Percentiles rank a stretch among this genome's conserved stretches.
Evolutionary conservation across 1,140 invertebrate genomes (phyloP).

Genomic region (Prorops nasuta): DNA sequence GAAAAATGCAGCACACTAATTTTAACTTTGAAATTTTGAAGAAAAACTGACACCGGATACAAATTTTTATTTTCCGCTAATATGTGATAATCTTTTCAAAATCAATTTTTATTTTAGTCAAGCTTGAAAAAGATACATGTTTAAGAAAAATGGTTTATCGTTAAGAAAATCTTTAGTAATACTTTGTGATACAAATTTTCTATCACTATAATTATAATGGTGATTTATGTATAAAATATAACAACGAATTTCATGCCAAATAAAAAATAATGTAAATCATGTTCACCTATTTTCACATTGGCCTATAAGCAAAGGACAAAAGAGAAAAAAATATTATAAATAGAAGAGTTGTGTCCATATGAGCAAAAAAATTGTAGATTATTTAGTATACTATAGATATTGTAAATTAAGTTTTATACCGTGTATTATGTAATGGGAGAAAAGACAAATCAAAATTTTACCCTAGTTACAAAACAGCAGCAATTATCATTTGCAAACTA

Average conservation of each 20-base stretch:
- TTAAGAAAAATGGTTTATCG: not conserved
- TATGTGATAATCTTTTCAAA: not conserved
- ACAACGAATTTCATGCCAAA: conserved; percentile 33
- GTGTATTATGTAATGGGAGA: conserved; percentile 12
- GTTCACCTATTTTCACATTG: conserved; percentile 24
- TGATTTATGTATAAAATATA: conserved; percentile 7
- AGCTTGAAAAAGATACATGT: conserved; percentile 6
- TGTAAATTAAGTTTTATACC: conserved; percentile 34
- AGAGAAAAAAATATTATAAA: not conserved
- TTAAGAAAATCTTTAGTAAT: conserved; percentile 9
- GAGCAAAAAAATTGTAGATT: conserved; percentile 16
- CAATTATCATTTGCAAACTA: conserved; percentile 15
- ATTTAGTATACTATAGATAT: conserved; percentile 18
- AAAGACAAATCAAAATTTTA: conserved; percentile 29
- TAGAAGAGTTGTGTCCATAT: conserved; percentile 1
- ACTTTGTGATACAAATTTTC: conserved; percentile 23
- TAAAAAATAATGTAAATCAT: conserved; percentile 17
- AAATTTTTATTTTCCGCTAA: too few relatives aligned
- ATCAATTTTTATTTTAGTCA: conserved; percentile 7
- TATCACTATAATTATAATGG: not conserved
- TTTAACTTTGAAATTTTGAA: too few relatives aligned
- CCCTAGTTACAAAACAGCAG: conserved; percentile 23
- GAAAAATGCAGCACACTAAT: too few relatives aligned
- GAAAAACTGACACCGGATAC: too few relatives aligned
- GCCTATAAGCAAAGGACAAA: conserved; percentile 18